A percentile compares a stretch with the other conserved stretches of the same genome.
Evolutionary conservation across 2,113 vertebrate species (phyloP).

Genomic region (Hypomesus transpacificus): DNA sequence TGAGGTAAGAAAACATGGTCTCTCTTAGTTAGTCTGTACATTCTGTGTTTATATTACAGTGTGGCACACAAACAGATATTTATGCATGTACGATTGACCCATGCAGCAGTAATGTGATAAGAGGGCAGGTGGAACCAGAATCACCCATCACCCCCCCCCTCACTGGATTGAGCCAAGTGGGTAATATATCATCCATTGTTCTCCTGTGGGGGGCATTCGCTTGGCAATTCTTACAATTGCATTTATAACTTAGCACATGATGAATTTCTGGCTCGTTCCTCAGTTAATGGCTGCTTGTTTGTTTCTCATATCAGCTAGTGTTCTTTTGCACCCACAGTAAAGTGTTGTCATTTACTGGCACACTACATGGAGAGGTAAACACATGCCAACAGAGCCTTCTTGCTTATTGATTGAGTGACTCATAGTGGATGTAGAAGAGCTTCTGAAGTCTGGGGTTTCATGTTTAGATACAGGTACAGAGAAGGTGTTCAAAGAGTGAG

Average conservation of each 20-base stretch:
- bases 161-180: constrained; percentile 77
- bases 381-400: constrained; percentile 37
- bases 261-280: constrained; percentile 60
- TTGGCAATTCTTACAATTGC: constrained; percentile 74
- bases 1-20: not conserved
- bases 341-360: constrained; percentile 55
- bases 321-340: constrained; percentile 26
- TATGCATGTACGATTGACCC: constrained; percentile 64
- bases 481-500: constrained; percentile 3
- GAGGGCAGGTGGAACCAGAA: constrained; percentile 72
- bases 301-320: constrained; percentile 32
- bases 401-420: constrained; percentile 49
- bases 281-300: constrained; percentile 66
- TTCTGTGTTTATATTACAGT: not conserved
- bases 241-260: constrained; percentile 70
- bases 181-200: constrained; percentile 79
- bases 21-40: not conserved
- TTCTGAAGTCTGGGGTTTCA: constrained; percentile 25
- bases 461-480: constrained; percentile 39
- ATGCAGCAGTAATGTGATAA: constrained; percentile 71
- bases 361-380: constrained; percentile 44
- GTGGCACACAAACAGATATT: constrained; percentile 53
- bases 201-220: constrained; percentile 65
- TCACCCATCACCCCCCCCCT: constrained; percentile 64
- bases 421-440: constrained; percentile 49